phyloP scores from a whole-genome alignment of 1,140 invertebrate genomes.

The Wiebesia pumilae region DNA sequence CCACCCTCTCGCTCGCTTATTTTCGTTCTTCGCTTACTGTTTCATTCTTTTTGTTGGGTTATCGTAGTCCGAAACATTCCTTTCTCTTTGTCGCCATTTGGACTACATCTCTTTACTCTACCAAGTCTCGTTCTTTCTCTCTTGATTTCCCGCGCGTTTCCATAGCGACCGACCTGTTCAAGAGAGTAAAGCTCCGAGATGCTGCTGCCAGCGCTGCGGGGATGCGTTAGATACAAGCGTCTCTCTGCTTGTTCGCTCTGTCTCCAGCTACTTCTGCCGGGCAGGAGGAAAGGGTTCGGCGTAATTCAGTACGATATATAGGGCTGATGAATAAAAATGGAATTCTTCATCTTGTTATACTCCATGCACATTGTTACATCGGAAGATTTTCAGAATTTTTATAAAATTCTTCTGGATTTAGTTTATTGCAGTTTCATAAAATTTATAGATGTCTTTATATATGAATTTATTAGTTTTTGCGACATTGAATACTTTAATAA shows the following conservation, averaged over 20 bases:
- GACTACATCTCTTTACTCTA: background rate
- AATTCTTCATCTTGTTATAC: background rate
- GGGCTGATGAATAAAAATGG: constrained; percentile 40
- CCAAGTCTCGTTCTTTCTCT: constrained; percentile 54
- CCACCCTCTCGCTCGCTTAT: constrained; percentile 63
- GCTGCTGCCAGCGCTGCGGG: constrained; percentile 52
- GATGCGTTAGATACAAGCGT: constrained; percentile 52
- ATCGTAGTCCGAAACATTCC: background rate
- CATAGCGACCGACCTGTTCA: constrained; percentile 73
- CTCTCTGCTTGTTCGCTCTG: constrained; percentile 59
- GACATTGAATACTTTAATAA: too few relatives aligned
- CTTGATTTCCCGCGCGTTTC: constrained; percentile 57
- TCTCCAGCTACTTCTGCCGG: constrained; percentile 4
- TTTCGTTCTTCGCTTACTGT: too few relatives aligned
- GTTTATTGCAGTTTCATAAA: too few relatives aligned
- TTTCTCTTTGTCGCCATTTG: constrained; percentile 42
- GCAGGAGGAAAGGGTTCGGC: constrained; percentile 32
- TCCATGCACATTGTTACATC: too few relatives aligned
- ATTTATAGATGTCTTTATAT: too few relatives aligned
- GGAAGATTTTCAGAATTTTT: too few relatives aligned
- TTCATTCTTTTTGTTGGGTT: background rate
- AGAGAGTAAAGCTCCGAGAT: constrained; percentile 50
- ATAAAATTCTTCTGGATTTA: too few relatives aligned
- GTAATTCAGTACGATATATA: constrained; percentile 28
- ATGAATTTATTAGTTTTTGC: too few relatives aligned